Percentiles rank a stretch among this genome's conserved stretches.
Conservation (phyloP, 2,113 vertebrate genomes). For the Sander vitreus region DNA sequence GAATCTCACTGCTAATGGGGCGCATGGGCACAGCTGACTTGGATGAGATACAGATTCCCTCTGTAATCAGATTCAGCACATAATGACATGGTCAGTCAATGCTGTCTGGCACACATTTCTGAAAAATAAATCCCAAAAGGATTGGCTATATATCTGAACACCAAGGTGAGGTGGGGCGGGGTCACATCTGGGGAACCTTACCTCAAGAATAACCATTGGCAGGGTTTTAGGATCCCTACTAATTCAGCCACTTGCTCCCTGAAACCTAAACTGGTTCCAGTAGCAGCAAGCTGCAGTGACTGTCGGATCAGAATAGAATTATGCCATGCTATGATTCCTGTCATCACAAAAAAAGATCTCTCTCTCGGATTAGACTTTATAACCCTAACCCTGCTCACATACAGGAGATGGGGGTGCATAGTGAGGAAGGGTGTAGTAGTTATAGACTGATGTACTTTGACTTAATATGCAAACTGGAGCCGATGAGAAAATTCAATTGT, state of each 20-base stretch:
- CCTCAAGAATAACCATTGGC: not conserved
- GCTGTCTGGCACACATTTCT: not conserved
- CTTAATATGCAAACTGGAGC: not conserved
- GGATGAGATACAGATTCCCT: not conserved
- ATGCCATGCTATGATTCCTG: no score
- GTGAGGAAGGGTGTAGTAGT: not conserved
- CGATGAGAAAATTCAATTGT: not conserved
- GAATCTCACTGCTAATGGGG: conserved; percentile 9
- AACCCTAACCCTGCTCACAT: not conserved
- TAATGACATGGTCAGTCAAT: no score
- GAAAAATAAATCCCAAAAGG: not conserved
- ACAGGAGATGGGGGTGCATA: not conserved
- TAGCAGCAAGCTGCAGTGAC: not conserved
- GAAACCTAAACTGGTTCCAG: not conserved
- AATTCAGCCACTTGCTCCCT: no score
- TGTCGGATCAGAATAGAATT: not conserved
- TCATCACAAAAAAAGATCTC: not conserved
- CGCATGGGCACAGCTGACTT: conserved; percentile 2
- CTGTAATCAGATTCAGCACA: no score
- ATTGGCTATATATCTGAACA: not conserved
- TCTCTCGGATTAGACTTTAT: not conserved
- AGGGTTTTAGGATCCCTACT: not conserved
- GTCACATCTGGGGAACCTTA: not conserved
- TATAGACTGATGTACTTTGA: not conserved
- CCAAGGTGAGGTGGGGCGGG: not conserved